Conservation (phyloP, 2,113 vertebrate species). For the Oreochromis niloticus region DNA sequence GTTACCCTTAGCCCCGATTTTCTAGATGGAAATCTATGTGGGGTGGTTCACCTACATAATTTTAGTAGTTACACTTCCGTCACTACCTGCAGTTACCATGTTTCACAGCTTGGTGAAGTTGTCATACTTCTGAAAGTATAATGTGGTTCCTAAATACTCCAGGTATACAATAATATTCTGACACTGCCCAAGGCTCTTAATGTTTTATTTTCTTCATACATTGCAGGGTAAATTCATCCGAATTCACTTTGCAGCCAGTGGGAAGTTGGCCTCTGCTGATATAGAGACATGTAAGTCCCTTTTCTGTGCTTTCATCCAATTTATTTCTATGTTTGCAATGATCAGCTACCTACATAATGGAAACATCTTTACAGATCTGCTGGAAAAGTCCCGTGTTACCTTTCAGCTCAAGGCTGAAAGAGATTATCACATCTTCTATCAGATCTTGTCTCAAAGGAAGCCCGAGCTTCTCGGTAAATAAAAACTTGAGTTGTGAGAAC, state of each 20-base stretch:
- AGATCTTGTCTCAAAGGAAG: constrained; percentile 89
- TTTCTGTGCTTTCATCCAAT: not conserved
- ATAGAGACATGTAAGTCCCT: constrained; percentile 83
- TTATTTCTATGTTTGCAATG: not conserved
- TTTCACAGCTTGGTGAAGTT: not conserved
- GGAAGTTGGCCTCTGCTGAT: constrained; percentile 84
- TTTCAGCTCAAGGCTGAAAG: constrained; percentile 88
- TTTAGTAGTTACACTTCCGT: not conserved
- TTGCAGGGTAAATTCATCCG: constrained; percentile 85
- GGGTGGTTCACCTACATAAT: not conserved
- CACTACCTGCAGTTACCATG: not conserved
- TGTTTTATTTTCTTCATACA: not conserved
- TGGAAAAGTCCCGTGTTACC: constrained; percentile 87
- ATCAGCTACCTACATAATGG: not conserved
- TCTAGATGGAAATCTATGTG: not conserved
- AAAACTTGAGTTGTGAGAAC: not conserved
- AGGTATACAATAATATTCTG: not conserved
- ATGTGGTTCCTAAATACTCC: not conserved
- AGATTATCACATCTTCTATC: constrained; percentile 92
- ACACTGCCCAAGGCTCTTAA: not conserved
- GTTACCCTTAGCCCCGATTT: not conserved
- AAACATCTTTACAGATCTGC: constrained; percentile 72
- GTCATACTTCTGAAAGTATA: not conserved
- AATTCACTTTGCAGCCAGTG: constrained; percentile 85
- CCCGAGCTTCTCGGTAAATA: constrained; percentile 82